phyloP scores from a whole-genome alignment of 2,888 invertebrate genomes.

The Meta bourneti region DNA sequence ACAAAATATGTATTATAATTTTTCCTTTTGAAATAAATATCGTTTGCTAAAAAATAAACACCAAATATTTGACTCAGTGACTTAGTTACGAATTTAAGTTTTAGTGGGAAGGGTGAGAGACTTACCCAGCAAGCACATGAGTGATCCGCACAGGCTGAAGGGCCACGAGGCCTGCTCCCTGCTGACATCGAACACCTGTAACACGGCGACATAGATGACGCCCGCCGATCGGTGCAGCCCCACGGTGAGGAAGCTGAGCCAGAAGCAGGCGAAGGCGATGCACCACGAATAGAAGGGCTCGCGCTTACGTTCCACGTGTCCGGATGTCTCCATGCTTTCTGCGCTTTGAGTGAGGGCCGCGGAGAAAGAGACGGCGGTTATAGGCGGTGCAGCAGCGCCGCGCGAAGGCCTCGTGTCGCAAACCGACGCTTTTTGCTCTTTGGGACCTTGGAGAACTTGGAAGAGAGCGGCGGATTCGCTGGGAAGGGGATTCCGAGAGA shows the following conservation, averaged over 20 bases:
- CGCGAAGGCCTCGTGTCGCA: slow-evolving; percentile 68
- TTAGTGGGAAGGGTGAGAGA: neutral
- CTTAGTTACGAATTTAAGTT: too few species aligned
- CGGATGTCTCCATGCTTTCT: slow-evolving; percentile 50
- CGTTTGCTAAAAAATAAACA: too few species aligned
- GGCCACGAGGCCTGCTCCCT: slow-evolving; percentile 76
- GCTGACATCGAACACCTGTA: slow-evolving; percentile 65
- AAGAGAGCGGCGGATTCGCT: neutral
- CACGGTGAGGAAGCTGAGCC: slow-evolving; percentile 71
- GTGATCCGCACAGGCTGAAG: slow-evolving; percentile 70
- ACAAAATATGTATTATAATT: too few species aligned
- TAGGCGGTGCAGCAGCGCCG: slow-evolving; percentile 64
- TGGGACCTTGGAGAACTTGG: neutral
- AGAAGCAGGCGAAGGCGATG: slow-evolving; percentile 74
- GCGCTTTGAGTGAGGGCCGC: slow-evolving; percentile 29
- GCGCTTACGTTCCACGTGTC: slow-evolving; percentile 49
- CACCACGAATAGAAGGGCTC: slow-evolving; percentile 69
- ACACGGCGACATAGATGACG: slow-evolving; percentile 72
- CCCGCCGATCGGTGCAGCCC: slow-evolving; percentile 74
- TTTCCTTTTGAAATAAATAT: too few species aligned
- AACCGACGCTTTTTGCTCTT: neutral
- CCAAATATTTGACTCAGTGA: too few species aligned
- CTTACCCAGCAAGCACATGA: slow-evolving; percentile 74
- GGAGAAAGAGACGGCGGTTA: slow-evolving; percentile 55
- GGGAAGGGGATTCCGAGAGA: too few species aligned